A percentile compares a stretch with the other conserved stretches of the same genome.
Evolutionary conservation across 1,140 invertebrate species (phyloP).

Genomic region (Magallana angulata): DNA sequence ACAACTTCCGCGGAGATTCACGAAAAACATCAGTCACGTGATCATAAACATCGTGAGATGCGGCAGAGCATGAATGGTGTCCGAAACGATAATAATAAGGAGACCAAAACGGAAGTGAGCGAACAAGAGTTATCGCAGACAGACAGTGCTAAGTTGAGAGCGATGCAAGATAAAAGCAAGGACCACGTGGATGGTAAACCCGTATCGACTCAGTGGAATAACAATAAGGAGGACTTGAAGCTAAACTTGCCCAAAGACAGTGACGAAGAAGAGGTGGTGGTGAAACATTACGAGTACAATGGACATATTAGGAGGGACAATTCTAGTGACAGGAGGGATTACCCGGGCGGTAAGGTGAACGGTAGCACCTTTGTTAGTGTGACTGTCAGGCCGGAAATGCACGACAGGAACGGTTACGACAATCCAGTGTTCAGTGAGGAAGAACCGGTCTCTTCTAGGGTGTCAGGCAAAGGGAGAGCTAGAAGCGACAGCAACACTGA

Average conservation of each 20-base stretch:
- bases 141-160: slow-evolving; percentile 59
- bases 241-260: slow-evolving; percentile 54
- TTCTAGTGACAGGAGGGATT: slow-evolving; percentile 5
- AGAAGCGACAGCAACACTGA: slow-evolving; percentile 56
- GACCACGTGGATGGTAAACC: slow-evolving; percentile 44
- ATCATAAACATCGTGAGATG: slow-evolving; percentile 35
- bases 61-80: slow-evolving; percentile 24
- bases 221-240: slow-evolving; percentile 45
- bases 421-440: slow-evolving; percentile 44
- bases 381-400: not conserved
- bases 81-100: slow-evolving; percentile 28
- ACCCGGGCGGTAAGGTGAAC: slow-evolving; percentile 2
- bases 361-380: slow-evolving; percentile 44
- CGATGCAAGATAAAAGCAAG: slow-evolving; percentile 53
- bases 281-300: slow-evolving; percentile 54
- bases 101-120: slow-evolving; percentile 48
- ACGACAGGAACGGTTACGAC: slow-evolving; percentile 21
- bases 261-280: slow-evolving; percentile 52
- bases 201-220: slow-evolving; percentile 49
- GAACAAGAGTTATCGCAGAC: slow-evolving; percentile 52
- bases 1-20: slow-evolving; percentile 50
- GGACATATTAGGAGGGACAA: slow-evolving; percentile 26
- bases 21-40: not conserved
- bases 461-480: slow-evolving; percentile 8
- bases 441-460: slow-evolving; percentile 4